Conservation (phyloP, 2,888 invertebrate species). For the Polylopha cassiicola region DNA sequence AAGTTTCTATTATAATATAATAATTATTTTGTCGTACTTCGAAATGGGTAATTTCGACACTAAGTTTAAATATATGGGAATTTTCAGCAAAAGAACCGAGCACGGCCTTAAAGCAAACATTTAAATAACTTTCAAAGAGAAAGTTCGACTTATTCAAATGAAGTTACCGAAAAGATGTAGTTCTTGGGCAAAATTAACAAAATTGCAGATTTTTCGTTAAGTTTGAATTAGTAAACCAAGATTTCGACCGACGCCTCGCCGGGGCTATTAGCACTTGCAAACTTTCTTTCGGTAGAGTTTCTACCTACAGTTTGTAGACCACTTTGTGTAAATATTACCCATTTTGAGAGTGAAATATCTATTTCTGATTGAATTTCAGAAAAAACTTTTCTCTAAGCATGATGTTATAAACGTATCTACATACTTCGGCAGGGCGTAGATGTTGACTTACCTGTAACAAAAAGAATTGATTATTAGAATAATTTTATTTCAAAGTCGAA, state of each 20-base stretch:
- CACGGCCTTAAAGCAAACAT: conserved; percentile 20
- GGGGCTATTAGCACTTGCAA: conserved; percentile 50
- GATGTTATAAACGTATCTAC: neutral
- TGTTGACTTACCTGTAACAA: conserved; percentile 38
- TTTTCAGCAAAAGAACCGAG: too few species aligned
- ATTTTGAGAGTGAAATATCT: conserved; percentile 31
- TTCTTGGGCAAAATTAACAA: conserved; percentile 39
- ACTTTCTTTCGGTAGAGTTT: conserved; percentile 53
- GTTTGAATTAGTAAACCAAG: conserved; percentile 44
- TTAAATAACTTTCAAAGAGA: conserved; percentile 27
- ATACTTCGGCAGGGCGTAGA: conserved; percentile 10
- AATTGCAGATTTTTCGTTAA: conserved; percentile 52
- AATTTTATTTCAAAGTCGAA: neutral
- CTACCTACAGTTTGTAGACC: conserved; percentile 57
- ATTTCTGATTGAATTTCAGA: conserved; percentile 22
- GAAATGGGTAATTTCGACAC: too few species aligned
- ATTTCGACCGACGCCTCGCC: conserved; percentile 34
- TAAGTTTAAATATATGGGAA: too few species aligned
- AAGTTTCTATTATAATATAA: too few species aligned
- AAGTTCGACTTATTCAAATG: conserved; percentile 28
- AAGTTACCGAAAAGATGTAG: conserved; percentile 24
- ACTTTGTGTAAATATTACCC: conserved; percentile 53
- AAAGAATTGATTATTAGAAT: conserved; percentile 22
- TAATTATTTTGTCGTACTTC: too few species aligned
- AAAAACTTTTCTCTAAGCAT: too few species aligned